A percentile compares a stretch with the other conserved stretches of the same genome.
phyloP scores from a whole-genome alignment of 2,888 invertebrate genomes.

The Drosophila quasianomalipes region DNA sequence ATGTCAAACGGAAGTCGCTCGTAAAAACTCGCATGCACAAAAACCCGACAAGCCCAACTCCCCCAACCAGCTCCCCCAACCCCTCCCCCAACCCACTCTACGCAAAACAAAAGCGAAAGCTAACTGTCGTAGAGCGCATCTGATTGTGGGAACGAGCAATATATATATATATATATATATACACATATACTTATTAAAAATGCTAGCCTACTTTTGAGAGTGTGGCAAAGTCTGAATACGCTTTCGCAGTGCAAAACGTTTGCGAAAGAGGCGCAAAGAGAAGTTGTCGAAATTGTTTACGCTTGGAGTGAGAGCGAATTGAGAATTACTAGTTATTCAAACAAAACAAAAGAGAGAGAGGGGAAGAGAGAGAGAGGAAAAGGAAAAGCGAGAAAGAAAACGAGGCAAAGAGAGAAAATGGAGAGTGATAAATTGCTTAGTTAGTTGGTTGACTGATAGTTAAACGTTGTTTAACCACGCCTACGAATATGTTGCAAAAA shows the following conservation, averaged over 20 bases:
- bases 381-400: not conserved
- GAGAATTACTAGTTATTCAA: too few species aligned
- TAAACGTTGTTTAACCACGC: not conserved
- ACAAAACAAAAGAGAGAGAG: too few species aligned
- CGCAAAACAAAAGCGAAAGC: slow-evolving; percentile 51
- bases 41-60: slow-evolving; percentile 1
- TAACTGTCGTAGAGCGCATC: slow-evolving; percentile 42
- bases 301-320: not conserved
- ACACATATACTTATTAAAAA: slow-evolving; percentile 55
- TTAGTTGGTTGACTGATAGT: not conserved
- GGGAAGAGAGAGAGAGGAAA: too few species aligned
- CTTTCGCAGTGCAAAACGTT: slow-evolving; percentile 1
- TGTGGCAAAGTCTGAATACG: not conserved
- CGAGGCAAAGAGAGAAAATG: not conserved
- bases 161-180: slow-evolving; percentile 16
- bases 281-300: not conserved
- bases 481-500: not conserved
- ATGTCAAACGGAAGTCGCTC: slow-evolving; percentile 76
- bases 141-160: slow-evolving; percentile 34
- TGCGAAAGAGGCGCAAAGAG: too few species aligned
- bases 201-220: slow-evolving; percentile 55
- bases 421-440: not conserved
- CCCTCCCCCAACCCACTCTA: not conserved
- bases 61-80: not conserved
- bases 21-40: slow-evolving; percentile 68